phyloP scores from a whole-genome alignment of 2,888 invertebrate genomes.

The Agrochola macilenta region DNA sequence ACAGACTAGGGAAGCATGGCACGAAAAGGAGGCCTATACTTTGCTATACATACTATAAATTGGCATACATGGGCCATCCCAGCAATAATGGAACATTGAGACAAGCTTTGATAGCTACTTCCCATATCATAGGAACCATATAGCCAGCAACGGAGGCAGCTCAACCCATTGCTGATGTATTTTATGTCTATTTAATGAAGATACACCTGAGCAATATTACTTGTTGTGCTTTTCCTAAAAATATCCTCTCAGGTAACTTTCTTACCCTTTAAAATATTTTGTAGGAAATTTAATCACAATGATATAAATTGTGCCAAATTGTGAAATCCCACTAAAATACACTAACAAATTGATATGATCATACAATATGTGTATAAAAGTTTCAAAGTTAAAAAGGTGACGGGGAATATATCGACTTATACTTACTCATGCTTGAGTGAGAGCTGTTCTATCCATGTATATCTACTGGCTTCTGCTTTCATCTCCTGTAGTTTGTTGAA shows the following conservation, averaged over 20 bases:
- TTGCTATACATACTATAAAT: not conserved
- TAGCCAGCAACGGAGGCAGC: not conserved
- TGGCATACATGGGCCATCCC: not conserved
- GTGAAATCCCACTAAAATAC: not conserved
- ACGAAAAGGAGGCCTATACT: too few species aligned
- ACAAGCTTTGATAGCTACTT: not conserved
- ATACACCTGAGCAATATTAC: not conserved
- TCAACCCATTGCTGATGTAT: not conserved
- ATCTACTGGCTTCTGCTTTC: conserved; percentile 19
- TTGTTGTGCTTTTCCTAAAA: not conserved
- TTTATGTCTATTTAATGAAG: not conserved
- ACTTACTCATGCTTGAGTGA: conserved; percentile 8
- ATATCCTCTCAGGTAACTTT: not conserved
- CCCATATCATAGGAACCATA: too few species aligned
- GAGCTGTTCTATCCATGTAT: not conserved
- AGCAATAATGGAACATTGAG: not conserved
- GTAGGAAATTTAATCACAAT: too few species aligned
- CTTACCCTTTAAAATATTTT: too few species aligned
- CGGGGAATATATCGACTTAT: not conserved
- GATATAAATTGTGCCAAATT: not conserved
- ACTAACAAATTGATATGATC: not conserved
- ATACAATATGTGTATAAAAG: too few species aligned
- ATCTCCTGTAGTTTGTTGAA: conserved; percentile 17
- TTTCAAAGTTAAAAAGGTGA: not conserved
- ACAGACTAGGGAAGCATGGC: too few species aligned